Evolutionary conservation across 1,140 invertebrate species (phyloP).

Genomic region (Diploscapter pachys): DNA sequence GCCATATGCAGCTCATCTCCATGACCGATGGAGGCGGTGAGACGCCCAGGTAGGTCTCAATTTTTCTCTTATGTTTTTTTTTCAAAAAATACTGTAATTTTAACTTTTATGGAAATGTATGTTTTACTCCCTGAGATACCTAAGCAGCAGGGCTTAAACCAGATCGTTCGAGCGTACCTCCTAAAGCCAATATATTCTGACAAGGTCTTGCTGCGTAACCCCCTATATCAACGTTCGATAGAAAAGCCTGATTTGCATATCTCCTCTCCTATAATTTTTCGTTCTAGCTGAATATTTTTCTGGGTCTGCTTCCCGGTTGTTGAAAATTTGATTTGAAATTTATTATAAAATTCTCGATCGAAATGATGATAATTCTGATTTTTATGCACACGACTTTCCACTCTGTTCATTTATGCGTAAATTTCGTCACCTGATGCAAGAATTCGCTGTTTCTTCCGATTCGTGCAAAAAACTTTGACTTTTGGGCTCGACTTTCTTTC

Average conservation of each 20-base stretch:
- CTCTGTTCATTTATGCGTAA: background rate
- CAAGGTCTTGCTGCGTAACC: background rate
- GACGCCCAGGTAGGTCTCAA: conserved; percentile 10
- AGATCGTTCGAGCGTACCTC: no score
- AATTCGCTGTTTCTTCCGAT: background rate
- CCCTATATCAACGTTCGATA: no score
- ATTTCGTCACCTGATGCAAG: background rate
- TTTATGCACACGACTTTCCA: background rate
- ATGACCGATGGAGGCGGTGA: conserved; percentile 28
- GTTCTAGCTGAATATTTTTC: no score
- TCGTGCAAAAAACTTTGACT: background rate
- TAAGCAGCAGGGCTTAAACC: background rate
- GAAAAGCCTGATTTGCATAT: no score
- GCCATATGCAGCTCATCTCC: conserved; percentile 38
- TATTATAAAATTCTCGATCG: no score
- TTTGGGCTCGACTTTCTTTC: background rate
- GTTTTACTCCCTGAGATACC: background rate
- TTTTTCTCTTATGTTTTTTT: background rate
- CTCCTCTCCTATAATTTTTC: no score
- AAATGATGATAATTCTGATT: no score
- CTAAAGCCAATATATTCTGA: background rate
- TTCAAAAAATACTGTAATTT: background rate
- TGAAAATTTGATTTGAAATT: no score
- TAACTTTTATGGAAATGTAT: background rate
- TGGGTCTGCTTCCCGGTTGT: no score